These are phyloP conservation scores for Hypanus sabinus DNA, from an alignment of 2,113 vertebrate genomes.

Conservation along the genomic window DNA sequence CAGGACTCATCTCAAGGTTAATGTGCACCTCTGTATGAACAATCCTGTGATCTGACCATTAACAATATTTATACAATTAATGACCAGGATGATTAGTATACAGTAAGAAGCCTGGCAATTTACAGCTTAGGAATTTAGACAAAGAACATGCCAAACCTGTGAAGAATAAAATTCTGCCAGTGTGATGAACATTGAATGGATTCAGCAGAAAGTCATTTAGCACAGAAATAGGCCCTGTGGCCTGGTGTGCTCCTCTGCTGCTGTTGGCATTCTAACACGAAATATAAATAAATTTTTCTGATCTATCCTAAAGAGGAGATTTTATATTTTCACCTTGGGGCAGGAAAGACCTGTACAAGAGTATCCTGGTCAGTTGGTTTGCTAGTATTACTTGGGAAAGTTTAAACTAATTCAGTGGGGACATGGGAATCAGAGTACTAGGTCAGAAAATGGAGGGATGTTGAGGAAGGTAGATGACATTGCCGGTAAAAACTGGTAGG, in stretches of 20 bases:
- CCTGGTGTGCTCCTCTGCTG: no score
- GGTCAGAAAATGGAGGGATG: no score
- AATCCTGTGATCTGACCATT: neutral
- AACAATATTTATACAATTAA: neutral
- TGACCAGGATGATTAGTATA: neutral
- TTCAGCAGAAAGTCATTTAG: neutral
- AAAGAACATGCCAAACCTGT: neutral
- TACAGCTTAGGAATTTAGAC: neutral
- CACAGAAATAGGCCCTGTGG: no score
- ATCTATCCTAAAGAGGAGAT: neutral
- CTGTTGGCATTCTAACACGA: neutral
- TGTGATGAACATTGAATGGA: neutral
- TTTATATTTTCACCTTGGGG: neutral
- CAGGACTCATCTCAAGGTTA: constrained; percentile 24
- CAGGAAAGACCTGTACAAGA: no score
- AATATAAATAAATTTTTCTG: neutral
- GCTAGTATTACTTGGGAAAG: no score
- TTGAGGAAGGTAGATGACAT: no score
- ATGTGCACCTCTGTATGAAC: constrained; percentile 1
- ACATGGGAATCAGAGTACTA: no score
- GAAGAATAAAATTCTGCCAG: neutral
- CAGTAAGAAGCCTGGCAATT: neutral
- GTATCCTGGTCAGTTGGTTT: no score
- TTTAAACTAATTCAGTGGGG: no score
- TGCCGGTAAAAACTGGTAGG: no score